A percentile compares a stretch with the other conserved stretches of the same genome.
phyloP scores from a whole-genome alignment of 92 coral and sea anemone species.

The Parazoanthus darwini region DNA sequence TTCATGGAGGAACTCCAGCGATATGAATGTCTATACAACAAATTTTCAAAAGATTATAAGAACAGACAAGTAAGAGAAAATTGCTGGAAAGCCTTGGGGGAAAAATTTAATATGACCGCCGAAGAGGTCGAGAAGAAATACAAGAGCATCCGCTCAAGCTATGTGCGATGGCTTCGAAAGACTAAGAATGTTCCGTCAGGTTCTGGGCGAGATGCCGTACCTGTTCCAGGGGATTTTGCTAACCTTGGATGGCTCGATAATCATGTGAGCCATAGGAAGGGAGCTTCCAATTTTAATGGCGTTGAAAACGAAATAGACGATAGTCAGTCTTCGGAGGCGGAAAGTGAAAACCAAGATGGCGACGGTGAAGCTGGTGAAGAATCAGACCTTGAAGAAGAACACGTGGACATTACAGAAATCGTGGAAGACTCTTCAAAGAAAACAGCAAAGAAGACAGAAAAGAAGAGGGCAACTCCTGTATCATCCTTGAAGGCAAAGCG shows the following conservation, averaged over 20 bases:
- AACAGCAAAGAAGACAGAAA: not conserved
- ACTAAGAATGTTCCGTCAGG: slow-evolving; percentile 54
- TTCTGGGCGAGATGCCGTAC: slow-evolving; percentile 63
- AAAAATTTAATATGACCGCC: slow-evolving; percentile 40
- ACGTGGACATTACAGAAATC: not conserved
- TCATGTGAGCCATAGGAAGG: slow-evolving; percentile 48
- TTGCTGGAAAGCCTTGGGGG: slow-evolving; percentile 50
- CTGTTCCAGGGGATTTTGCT: slow-evolving; percentile 52
- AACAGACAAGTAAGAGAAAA: slow-evolving; percentile 38
- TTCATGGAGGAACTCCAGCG: slow-evolving; percentile 50
- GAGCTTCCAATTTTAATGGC: slow-evolving; percentile 9
- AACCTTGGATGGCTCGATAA: slow-evolving; percentile 55
- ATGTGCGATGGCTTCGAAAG: slow-evolving; percentile 51
- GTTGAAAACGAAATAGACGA: not conserved
- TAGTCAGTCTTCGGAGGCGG: not conserved
- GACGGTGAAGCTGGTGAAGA: not conserved
- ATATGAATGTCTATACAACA: slow-evolving; percentile 55
- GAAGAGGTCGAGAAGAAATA: slow-evolving; percentile 46
- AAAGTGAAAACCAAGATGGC: not conserved
- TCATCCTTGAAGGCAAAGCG: slow-evolving; percentile 9
- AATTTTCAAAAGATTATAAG: slow-evolving; percentile 46
- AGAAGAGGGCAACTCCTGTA: slow-evolving; percentile 23
- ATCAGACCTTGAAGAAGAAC: slow-evolving; percentile 20
- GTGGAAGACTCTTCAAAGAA: not conserved
- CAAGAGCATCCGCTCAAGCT: slow-evolving; percentile 43